These are phyloP conservation scores for Indicator maculatus DNA, from an alignment of 2,113 vertebrate genomes.

Conservation along the genomic window DNA sequence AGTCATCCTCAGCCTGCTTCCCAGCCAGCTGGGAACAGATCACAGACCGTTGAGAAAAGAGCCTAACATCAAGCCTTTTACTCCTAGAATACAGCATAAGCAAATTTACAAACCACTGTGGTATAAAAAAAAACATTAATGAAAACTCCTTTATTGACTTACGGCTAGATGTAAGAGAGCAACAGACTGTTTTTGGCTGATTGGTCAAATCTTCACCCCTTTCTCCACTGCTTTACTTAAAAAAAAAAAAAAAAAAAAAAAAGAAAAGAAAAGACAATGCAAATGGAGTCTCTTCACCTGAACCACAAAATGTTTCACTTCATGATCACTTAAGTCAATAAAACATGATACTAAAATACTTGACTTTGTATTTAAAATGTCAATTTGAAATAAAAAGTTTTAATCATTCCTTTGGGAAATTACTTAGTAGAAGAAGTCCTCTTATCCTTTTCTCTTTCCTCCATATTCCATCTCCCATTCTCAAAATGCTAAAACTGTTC, in stretches of 20 bases:
- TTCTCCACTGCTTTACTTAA: too few species aligned
- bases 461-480: background rate
- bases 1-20: background rate
- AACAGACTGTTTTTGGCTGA: background rate
- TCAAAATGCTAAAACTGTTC: background rate
- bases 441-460: background rate
- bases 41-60: background rate
- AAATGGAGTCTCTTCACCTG: background rate
- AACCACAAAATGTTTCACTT: background rate
- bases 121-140: background rate
- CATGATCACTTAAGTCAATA: background rate
- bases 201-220: background rate
- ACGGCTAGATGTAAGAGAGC: accelerated
- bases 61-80: background rate
- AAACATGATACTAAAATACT: background rate
- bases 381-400: background rate
- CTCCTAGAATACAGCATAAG: background rate
- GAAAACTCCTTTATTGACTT: background rate
- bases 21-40: background rate
- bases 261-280: background rate
- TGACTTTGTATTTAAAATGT: background rate
- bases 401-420: background rate
- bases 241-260: too few species aligned
- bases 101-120: background rate
- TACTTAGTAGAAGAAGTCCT: background rate